Evolutionary conservation across 2,113 vertebrate genomes (phyloP).

Genomic region (Gnathonemus longibarbis): DNA sequence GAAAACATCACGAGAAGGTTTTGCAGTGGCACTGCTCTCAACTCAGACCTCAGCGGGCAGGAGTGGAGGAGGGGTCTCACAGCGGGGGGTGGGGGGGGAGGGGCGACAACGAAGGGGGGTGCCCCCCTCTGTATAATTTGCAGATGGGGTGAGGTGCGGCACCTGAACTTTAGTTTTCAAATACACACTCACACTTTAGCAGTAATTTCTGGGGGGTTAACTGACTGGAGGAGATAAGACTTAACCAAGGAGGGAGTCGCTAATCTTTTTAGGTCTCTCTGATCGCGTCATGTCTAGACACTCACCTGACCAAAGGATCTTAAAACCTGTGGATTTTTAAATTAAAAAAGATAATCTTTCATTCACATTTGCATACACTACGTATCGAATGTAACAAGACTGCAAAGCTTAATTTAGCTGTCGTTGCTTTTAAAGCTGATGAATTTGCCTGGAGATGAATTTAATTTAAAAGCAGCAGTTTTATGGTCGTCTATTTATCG

Average conservation of each 20-base stretch:
- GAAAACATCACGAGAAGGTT: background rate
- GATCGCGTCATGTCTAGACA: background rate
- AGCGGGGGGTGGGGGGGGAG: no score
- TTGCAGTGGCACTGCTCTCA: background rate
- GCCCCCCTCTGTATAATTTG: background rate
- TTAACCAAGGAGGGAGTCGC: background rate
- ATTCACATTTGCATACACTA: background rate
- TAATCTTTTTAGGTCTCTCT: background rate
- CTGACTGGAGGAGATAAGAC: background rate
- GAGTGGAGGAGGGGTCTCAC: background rate
- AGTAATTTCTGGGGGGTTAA: background rate
- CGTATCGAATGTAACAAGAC: background rate
- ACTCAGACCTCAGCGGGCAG: background rate
- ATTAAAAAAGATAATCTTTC: background rate
- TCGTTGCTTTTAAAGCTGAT: background rate
- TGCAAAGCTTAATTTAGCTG: background rate
- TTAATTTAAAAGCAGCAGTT: background rate
- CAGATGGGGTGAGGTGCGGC: background rate
- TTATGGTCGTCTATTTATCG: background rate
- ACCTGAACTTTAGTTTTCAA: background rate
- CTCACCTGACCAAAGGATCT: background rate
- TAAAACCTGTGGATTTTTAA: background rate
- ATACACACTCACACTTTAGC: background rate
- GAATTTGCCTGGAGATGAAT: background rate
- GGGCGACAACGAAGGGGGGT: background rate